Evolutionary conservation across 2,797 vertebrate genomes (phyloP).

Genomic region (Anguilla pacifica): DNA sequence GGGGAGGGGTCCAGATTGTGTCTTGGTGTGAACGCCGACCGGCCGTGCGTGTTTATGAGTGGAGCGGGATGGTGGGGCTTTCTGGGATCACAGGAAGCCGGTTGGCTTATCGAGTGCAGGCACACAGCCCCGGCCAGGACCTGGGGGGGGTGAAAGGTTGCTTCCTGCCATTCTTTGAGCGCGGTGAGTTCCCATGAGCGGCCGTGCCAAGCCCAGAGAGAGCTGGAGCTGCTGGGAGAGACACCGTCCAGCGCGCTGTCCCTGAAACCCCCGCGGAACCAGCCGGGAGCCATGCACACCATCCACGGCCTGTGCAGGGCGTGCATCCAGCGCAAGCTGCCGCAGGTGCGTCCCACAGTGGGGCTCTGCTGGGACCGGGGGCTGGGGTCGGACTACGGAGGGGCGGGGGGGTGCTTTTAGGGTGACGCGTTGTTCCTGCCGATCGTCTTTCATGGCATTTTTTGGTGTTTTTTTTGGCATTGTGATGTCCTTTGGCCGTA

Average conservation of each 20-base stretch:
- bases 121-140: constrained; percentile 73
- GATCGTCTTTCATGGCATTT: constrained; percentile 55
- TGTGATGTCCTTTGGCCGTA: neutral
- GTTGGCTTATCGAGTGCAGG: constrained; percentile 83
- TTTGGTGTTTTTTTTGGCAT: constrained; percentile 42
- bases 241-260: neutral
- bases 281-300: constrained; percentile 78
- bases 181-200: constrained; percentile 81
- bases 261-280: constrained; percentile 43
- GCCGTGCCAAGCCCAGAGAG: constrained; percentile 73
- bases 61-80: constrained; percentile 70
- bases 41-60: constrained; percentile 69
- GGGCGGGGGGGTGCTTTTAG: neutral
- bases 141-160: constrained; percentile 83
- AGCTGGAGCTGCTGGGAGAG: constrained; percentile 50
- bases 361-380: neutral
- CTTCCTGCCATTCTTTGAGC: constrained; percentile 92
- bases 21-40: constrained; percentile 48
- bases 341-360: constrained; percentile 70
- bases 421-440: neutral
- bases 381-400: neutral
- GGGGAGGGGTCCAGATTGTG: constrained; percentile 57
- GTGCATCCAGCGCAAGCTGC: constrained; percentile 84
- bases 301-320: constrained; percentile 84
- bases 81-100: constrained; percentile 79